These are phyloP conservation scores for Tetheella fluctuosa DNA, from an alignment of 2,888 invertebrate genomes.

Conservation along the genomic window DNA sequence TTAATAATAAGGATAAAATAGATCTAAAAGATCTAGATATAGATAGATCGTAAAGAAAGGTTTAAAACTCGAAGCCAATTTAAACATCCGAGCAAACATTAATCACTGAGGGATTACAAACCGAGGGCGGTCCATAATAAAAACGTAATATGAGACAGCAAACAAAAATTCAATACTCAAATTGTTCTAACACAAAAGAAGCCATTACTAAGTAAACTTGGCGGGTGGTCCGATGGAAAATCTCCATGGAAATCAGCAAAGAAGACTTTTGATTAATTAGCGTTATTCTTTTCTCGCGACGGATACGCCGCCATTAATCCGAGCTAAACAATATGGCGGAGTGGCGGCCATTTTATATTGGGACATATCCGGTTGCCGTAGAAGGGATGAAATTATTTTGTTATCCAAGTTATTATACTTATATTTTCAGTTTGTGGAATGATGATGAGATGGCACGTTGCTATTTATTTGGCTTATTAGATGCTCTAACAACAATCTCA, in stretches of 20 bases:
- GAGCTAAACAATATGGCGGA: conserved; percentile 73
- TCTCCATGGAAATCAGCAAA: conserved; percentile 81
- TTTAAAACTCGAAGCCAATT: conserved; percentile 21
- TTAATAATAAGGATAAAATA: too few species aligned
- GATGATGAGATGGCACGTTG: too few species aligned
- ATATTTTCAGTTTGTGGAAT: too few species aligned
- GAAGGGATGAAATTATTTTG: conserved; percentile 16
- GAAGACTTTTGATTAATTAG: conserved; percentile 82
- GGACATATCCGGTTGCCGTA: conserved; percentile 68
- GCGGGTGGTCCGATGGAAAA: conserved; percentile 64
- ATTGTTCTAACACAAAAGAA: conserved; percentile 71
- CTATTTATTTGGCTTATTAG: too few species aligned
- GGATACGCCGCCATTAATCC: conserved; percentile 71
- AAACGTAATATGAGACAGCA: conserved; percentile 54
- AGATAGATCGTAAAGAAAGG: conserved; percentile 31
- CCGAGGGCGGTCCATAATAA: conserved; percentile 55
- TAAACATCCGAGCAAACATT: conserved; percentile 60
- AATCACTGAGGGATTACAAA: conserved; percentile 65
- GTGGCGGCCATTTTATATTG: conserved; percentile 55
- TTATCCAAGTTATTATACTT: background rate
- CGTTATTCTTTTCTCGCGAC: conserved; percentile 76
- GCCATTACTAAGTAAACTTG: conserved; percentile 68
- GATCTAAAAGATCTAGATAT: too few species aligned
- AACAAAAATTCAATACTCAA: conserved; percentile 73
- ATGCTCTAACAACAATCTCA: too few species aligned